phyloP scores from a whole-genome alignment of 2,113 vertebrate genomes.

The Lampris incognitus region DNA sequence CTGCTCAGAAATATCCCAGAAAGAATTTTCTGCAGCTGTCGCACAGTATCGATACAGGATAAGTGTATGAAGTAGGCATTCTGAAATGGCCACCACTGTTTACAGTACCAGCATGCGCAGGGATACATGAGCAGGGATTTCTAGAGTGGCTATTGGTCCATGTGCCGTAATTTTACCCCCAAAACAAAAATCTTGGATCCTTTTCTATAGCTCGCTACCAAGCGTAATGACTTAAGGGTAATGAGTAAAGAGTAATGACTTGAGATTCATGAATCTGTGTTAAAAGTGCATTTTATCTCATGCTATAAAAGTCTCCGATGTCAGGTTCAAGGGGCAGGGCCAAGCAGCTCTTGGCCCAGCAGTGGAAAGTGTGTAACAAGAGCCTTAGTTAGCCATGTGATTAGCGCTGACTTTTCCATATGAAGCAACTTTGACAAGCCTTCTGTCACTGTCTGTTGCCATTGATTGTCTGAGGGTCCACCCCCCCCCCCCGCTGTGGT shows the following conservation, averaged over 20 bases:
- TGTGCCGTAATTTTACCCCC: not conserved
- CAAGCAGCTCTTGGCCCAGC: conserved; percentile 12
- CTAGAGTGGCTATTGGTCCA: not conserved
- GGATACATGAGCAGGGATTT: not conserved
- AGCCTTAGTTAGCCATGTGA: conserved; percentile 49
- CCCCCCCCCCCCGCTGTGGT: conserved; percentile 33
- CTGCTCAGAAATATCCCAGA: not conserved
- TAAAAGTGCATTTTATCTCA: not conserved
- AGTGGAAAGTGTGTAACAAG: conserved; percentile 58
- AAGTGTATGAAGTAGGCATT: too few relatives aligned
- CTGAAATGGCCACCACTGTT: too few relatives aligned
- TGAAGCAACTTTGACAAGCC: conserved; percentile 44
- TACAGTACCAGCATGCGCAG: too few relatives aligned
- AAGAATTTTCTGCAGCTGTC: not conserved
- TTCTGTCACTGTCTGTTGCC: conserved; percentile 39
- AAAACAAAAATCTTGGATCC: not conserved
- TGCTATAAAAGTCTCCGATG: conserved; percentile 12
- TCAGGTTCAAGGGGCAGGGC: conserved; percentile 6
- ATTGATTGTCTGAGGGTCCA: conserved; percentile 37
- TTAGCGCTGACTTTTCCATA: conserved; percentile 56
- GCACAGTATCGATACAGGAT: not conserved
- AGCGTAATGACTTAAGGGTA: not conserved
- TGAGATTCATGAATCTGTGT: conserved; percentile 9
- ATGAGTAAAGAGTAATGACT: not conserved
- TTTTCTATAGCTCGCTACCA: not conserved